Base-by-base conservation (phyloP, 2,113 vertebrate species). In the Meles meles region DNA sequence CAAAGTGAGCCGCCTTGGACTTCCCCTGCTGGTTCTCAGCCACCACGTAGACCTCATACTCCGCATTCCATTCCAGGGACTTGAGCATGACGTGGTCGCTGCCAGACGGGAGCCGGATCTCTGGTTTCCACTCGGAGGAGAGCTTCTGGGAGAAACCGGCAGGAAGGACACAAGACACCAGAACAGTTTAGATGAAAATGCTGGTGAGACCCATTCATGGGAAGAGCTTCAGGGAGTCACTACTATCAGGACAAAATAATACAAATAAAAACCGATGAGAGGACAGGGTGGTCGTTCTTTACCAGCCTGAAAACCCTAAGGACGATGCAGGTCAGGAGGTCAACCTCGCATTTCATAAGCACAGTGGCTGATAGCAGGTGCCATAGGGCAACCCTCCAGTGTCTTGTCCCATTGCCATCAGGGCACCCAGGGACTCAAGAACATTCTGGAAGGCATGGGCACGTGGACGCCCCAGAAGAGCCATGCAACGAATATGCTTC, bases 21-120 rank as follows among this genome's bases (percentile, higher is more conserved):
- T 99, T 99, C 93, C 99, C 99, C 97, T 99, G 99, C 98, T 99
- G 98, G 98, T 99, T 99, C 98, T 99, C 99, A 0, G 99, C 99
- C 82, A 99, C 98, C 98, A 99, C 99, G 0, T 97, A 98, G n/a
- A 99, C 99, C 39, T 99, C 99, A 10, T 99, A 99, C 89, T 99
- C 99, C 0, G 99, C 99, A 59, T 99, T 99, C 99, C 99, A 99
- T 15, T 99, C 99, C 97, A 99, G 98, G 1, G 99, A 98, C 0
- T 98, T 99, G 52, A 99, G 99, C 96, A 99, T 97, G 39, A 99
- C 98, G 3, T 99, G 98, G 88, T 99, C 99, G 0, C 99, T 99
- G 98, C 94, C 97, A 0, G 99, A 99, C 0, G 99, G 99, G 76
- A 99, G 97, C n/a, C 99, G 98, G 98, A 99, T 99, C 98, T 99